Base-by-base conservation (phyloP, 2,797 vertebrate genomes). In the Centroberyx gerrardi region DNA sequence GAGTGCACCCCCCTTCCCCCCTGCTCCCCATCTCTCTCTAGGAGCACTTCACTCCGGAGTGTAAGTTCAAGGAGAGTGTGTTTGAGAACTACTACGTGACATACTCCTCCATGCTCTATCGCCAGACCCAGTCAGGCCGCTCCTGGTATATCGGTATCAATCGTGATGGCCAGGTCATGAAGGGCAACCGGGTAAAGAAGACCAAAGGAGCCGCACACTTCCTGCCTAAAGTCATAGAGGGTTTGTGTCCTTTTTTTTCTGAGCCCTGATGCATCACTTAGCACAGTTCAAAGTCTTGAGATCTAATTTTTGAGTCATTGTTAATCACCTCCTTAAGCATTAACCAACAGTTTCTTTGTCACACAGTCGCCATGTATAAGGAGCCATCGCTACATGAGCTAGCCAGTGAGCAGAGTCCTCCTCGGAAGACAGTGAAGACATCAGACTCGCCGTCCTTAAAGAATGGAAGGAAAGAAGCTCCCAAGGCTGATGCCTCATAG, bases 21-120 rank as follows among this genome's bases (percentile, higher is more conserved):
- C 33, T 56, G 55, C 54, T 55, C 61, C 40, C 62, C 65, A 8
- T 85, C 78, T 78, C 22, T 55, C 86, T 76, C 6, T 93, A 99
- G 98, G 98, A 99, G 92, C 95, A 99, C 95, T 99, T 99, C 94
- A 99, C 97, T 87, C 96, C 97, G 0, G 98, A 99, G 93, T 99
- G 98, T 93, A 98, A 97, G 95, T 99, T 99, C 95, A 99, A 99
- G 95, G 98, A 99, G 94, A 98, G 97, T 0, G 98, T 99, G 87
- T 99, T 99, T 94, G 98, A 99, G 94, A 99, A 99, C 95, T 99
- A 99, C 95, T 99, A 99, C 0, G 97, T 99, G 90, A 99, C 97
- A 0, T 99, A 99, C 90, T 99, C 98, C 22, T 99, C 98, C 67
- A 97, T 99, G 97, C 97, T 99, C 90, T 99, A 99, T 90, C 96